These are phyloP conservation scores for Amphimedon queenslandica DNA, from an alignment of 37 sponge, comb jelly and placozoan species.

Conservation along the genomic window DNA sequence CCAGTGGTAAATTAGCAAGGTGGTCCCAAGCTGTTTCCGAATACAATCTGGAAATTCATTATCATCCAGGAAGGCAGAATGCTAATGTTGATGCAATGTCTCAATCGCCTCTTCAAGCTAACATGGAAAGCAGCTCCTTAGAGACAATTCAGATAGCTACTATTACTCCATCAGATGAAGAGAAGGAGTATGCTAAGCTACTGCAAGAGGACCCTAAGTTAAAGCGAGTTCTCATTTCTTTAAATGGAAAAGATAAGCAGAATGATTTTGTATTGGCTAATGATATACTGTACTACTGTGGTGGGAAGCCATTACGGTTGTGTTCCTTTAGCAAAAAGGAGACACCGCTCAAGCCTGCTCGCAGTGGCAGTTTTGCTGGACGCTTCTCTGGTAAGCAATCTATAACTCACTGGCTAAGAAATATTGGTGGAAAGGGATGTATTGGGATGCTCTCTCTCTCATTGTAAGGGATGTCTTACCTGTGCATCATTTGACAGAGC, in stretches of 20 bases:
- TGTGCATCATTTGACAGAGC: constrained; percentile 16
- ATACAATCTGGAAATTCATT: constrained; percentile 17
- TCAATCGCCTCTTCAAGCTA: neutral
- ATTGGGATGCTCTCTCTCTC: constrained; percentile 11
- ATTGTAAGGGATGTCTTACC: constrained; percentile 21
- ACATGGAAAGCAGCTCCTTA: no score
- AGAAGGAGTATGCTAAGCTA: neutral
- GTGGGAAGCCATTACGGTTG: neutral
- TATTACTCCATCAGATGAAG: no score
- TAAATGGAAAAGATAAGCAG: neutral
- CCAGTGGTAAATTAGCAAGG: constrained; percentile 6
- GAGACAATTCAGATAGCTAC: no score
- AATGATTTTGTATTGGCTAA: neutral
- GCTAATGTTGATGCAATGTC: constrained; percentile 29
- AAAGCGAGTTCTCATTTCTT: neutral
- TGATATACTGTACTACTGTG: neutral
- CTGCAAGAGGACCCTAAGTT: neutral
- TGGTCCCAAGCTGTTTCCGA: constrained; percentile 16
- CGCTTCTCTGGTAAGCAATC: neutral
- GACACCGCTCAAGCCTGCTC: neutral
- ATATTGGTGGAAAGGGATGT: constrained; percentile 43
- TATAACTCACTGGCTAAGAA: constrained; percentile 3
- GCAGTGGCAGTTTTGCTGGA: constrained; percentile 28
- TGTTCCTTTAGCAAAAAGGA: neutral
- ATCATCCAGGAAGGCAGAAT: constrained; percentile 21